Conservation (phyloP, 2,888 invertebrate genomes). For the Drosophila trichaetosa region DNA sequence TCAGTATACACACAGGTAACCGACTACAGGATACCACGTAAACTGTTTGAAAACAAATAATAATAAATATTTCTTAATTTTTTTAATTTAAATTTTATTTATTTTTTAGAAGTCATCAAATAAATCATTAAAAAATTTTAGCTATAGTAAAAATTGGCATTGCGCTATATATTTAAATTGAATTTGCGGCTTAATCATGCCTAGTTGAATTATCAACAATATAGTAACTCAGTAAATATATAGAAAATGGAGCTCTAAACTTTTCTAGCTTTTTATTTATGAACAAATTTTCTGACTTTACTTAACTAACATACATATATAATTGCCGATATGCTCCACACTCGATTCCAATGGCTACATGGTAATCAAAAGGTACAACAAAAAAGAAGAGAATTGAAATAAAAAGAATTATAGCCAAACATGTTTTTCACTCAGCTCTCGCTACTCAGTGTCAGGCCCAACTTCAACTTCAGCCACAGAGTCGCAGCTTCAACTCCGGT, state of each 20-base stretch:
- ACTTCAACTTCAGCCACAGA: conserved; percentile 41
- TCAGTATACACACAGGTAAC: conserved; percentile 1
- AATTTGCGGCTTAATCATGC: background rate
- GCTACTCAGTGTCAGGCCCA: conserved; percentile 32
- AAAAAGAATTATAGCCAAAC: conserved; percentile 80
- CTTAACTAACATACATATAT: background rate
- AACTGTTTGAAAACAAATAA: background rate
- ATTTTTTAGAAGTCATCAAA: background rate
- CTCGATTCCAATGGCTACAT: conserved; percentile 6
- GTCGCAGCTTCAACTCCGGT: conserved; percentile 71
- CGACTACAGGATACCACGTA: conserved; percentile 19
- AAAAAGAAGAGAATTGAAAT: conserved; percentile 44
- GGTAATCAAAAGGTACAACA: conserved; percentile 33
- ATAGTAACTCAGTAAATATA: background rate
- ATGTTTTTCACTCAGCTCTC: conserved; percentile 74
- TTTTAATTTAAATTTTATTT: background rate
- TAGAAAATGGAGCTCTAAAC: background rate
- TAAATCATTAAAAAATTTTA: no score
- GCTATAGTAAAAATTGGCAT: no score
- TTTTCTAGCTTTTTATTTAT: background rate
- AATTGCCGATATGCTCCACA: background rate
- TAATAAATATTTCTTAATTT: background rate
- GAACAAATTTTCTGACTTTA: background rate
- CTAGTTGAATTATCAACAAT: background rate
- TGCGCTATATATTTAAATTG: background rate